These are phyloP conservation scores for Gymnothorax reevesii DNA, from an alignment of 2,797 vertebrate genomes.

Conservation along the genomic window DNA sequence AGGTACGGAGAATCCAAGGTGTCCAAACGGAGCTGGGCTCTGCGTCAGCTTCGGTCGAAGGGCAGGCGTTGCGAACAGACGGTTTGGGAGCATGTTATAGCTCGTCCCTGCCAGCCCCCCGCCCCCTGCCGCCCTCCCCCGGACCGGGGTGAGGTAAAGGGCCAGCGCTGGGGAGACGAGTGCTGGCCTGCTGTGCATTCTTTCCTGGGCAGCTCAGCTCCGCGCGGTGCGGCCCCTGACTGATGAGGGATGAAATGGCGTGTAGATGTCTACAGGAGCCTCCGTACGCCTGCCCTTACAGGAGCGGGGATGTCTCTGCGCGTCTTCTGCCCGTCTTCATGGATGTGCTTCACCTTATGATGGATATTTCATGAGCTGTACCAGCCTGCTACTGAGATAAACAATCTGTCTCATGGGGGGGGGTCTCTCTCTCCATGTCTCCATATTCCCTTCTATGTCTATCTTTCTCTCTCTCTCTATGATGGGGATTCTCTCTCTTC, in stretches of 20 bases:
- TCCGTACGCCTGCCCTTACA: not conserved
- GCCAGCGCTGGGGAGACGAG: not conserved
- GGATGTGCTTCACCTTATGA: not conserved
- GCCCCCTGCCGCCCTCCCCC: not conserved
- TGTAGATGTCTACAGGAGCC: conserved; percentile 3
- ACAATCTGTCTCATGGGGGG: not conserved
- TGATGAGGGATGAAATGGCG: conserved; percentile 12
- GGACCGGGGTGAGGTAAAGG: not conserved
- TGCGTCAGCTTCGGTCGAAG: not conserved
- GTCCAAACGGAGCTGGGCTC: not conserved
- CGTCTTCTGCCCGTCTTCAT: not conserved
- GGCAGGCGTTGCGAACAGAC: not conserved
- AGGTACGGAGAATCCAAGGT: not conserved
- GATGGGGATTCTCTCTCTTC: too few species aligned
- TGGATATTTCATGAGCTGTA: not conserved
- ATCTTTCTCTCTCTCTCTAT: too few species aligned
- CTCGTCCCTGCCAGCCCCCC: not conserved
- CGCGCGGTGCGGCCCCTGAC: not conserved
- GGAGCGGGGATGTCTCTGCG: not conserved
- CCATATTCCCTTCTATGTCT: too few species aligned
- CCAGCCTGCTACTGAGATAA: not conserved
- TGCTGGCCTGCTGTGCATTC: conserved; percentile 22
- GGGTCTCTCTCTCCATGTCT: not conserved
- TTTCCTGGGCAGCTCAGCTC: not conserved
- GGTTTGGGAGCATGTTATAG: not conserved